phyloP scores from a whole-genome alignment of 2,797 vertebrate genomes.

The Sebastes trivittatus region DNA sequence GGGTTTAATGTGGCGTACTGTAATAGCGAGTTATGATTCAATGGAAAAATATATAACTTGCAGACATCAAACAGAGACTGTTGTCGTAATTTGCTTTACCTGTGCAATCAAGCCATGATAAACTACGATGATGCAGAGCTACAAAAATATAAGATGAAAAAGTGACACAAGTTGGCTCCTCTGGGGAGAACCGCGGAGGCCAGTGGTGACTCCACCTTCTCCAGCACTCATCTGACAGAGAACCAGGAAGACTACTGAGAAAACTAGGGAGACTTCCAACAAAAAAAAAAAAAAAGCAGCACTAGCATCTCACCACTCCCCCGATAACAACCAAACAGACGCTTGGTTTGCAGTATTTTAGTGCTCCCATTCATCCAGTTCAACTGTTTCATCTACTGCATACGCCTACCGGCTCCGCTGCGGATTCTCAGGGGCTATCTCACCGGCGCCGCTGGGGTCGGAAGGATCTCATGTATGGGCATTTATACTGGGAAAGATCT shows the following conservation, averaged over 20 bases:
- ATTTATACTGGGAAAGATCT: background rate
- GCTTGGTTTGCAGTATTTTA: conserved; percentile 57
- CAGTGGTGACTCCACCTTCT: conserved; percentile 40
- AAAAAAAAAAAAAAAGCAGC: conserved; percentile 54
- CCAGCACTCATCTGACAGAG: conserved; percentile 49
- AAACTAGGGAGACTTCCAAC: conserved; percentile 46
- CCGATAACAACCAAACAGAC: conserved; percentile 27
- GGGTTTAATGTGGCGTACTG: conserved; percentile 60
- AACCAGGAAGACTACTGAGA: conserved; percentile 67
- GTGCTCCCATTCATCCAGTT: conserved; percentile 60
- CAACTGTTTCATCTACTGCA: conserved; percentile 66
- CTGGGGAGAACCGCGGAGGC: conserved; percentile 36
- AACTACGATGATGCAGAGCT: conserved; percentile 73
- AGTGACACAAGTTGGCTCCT: conserved; percentile 62
- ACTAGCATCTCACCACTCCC: conserved; percentile 23
- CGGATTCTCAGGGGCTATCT: conserved; percentile 75
- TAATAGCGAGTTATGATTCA: conserved; percentile 51
- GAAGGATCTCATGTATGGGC: background rate
- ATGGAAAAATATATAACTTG: conserved; percentile 60
- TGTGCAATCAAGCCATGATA: conserved; percentile 79
- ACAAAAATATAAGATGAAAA: conserved; percentile 52
- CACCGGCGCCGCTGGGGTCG: conserved; percentile 1
- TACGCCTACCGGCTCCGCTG: conserved; percentile 36
- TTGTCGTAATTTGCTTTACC: conserved; percentile 76
- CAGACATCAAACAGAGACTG: conserved; percentile 82